Conservation (phyloP, 2,888 invertebrate genomes). For the Ectropis crepuscularia region DNA sequence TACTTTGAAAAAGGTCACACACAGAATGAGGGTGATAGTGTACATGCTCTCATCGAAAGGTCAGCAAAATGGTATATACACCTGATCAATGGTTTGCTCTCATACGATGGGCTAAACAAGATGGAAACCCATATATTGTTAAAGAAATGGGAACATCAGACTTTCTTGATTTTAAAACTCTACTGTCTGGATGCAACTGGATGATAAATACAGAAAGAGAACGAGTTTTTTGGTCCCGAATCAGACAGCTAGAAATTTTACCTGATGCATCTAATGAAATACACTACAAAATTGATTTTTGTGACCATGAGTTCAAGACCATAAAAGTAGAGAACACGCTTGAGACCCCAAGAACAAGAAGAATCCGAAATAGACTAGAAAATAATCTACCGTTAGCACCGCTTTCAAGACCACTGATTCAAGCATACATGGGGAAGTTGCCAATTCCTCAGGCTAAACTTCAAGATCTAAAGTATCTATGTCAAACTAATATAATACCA, state of each 20-base stretch:
- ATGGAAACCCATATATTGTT: neutral
- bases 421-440: constrained; percentile 3
- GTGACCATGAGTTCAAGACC: neutral
- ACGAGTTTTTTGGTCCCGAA: neutral
- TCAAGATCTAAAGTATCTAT: constrained; percentile 29
- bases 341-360: neutral
- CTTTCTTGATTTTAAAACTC: neutral
- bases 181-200: constrained; percentile 5
- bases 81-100: constrained; percentile 2
- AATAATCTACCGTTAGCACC: neutral
- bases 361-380: constrained; percentile 1
- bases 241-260: constrained; percentile 1
- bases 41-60: neutral
- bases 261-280: neutral
- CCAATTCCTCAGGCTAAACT: constrained; percentile 24
- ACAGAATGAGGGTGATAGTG: constrained; percentile 2
- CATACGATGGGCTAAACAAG: neutral
- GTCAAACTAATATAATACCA: constrained; percentile 28
- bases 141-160: neutral
- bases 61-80: neutral
- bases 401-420: neutral
- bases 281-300: constrained; percentile 3
- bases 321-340: neutral
- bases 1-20: neutral
- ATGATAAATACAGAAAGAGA: neutral